Percentiles rank a stretch among this genome's conserved stretches.
Evolutionary conservation across 2,888 invertebrate species (phyloP).

Genomic region (Cryptops parisi): DNA sequence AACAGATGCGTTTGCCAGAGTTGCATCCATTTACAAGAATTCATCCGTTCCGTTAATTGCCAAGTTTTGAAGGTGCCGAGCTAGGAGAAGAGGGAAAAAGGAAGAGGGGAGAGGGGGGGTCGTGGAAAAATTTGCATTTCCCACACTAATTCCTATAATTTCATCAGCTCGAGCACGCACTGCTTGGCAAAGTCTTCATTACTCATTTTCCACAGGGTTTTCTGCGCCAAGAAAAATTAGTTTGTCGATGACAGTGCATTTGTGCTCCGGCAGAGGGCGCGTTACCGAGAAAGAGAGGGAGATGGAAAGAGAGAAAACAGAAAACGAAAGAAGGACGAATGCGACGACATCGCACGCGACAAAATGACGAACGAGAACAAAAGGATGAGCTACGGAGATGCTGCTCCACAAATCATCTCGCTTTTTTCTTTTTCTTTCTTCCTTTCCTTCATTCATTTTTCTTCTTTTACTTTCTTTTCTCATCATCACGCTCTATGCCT

Average conservation of each 20-base stretch:
- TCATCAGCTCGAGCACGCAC: conserved; percentile 6
- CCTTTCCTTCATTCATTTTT: too few species aligned
- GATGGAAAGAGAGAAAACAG: neutral
- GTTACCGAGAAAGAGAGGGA: neutral
- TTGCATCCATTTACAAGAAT: conserved; percentile 16
- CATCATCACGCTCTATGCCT: too few species aligned
- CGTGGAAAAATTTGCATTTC: conserved; percentile 7
- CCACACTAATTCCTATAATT: conserved; percentile 10
- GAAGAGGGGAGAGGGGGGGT: neutral
- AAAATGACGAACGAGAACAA: neutral
- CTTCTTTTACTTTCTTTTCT: too few species aligned
- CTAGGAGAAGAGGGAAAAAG: too few species aligned
- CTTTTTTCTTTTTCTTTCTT: too few species aligned
- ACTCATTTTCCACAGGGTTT: neutral
- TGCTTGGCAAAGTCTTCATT: conserved; percentile 2
- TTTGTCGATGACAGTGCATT: conserved; percentile 2
- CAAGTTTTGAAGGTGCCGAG: conserved; percentile 10
- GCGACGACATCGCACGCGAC: neutral
- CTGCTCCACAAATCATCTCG: too few species aligned
- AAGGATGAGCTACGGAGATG: too few species aligned
- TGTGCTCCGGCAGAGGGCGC: neutral
- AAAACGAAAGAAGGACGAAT: neutral
- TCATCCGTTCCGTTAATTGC: conserved; percentile 9
- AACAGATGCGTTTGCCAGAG: conserved; percentile 14
- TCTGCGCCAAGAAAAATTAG: neutral